phyloP scores from a whole-genome alignment of 2,888 invertebrate species.

The Sericinus montela region DNA sequence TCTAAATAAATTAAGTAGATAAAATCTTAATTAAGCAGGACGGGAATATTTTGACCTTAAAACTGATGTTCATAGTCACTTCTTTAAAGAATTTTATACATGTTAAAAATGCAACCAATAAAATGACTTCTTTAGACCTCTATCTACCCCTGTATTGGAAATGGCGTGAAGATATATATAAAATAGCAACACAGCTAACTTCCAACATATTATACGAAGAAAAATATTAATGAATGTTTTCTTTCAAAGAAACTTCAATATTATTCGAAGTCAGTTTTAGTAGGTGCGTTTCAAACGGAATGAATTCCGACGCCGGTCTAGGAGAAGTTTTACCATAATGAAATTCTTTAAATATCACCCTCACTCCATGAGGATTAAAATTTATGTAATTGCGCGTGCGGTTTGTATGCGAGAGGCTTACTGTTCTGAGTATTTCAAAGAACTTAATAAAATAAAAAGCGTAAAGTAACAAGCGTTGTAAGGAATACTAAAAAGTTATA shows the following conservation, averaged over 20 bases:
- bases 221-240: constrained; percentile 38
- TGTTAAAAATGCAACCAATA: too few species aligned
- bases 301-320: constrained; percentile 56
- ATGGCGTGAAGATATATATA: too few species aligned
- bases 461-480: neutral
- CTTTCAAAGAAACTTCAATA: constrained; percentile 57
- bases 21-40: too few species aligned
- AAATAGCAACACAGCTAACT: neutral
- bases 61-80: too few species aligned
- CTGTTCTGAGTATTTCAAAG: constrained; percentile 4
- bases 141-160: too few species aligned
- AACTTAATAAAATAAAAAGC: neutral
- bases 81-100: too few species aligned
- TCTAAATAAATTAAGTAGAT: too few species aligned
- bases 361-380: constrained; percentile 57
- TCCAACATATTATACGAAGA: neutral
- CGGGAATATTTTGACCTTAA: too few species aligned
- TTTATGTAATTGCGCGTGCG: constrained; percentile 56
- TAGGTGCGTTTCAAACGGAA: constrained; percentile 55
- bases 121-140: too few species aligned
- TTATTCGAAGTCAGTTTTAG: constrained; percentile 50
- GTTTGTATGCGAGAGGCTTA: constrained; percentile 25
- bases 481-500: neutral
- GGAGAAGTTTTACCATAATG: constrained; percentile 66
- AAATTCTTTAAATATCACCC: constrained; percentile 71